These are phyloP conservation scores for Paralichthys olivaceus DNA, from an alignment of 2,113 vertebrate species.

Conservation along the genomic window DNA sequence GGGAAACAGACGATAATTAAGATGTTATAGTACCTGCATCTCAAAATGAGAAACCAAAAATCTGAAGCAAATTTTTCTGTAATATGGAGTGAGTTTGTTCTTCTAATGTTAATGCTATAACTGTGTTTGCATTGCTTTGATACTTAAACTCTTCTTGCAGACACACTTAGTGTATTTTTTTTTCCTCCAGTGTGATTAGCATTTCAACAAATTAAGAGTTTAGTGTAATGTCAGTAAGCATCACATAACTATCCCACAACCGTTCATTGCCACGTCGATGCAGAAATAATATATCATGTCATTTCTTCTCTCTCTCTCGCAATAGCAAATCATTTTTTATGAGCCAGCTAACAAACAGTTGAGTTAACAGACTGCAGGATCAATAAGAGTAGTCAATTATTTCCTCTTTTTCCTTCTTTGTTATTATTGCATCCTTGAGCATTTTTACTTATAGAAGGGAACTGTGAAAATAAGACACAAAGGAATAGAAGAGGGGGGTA, in stretches of 20 bases:
- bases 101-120: too few species aligned
- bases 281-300: slow-evolving; percentile 32
- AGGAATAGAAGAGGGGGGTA: not conserved
- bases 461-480: not conserved
- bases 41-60: too few species aligned
- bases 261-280: slow-evolving; percentile 9
- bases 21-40: too few species aligned
- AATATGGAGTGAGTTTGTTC: too few species aligned
- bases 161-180: not conserved
- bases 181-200: not conserved
- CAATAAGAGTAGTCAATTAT: slow-evolving; percentile 30
- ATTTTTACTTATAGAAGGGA: slow-evolving; percentile 2
- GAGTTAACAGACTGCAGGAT: slow-evolving; percentile 30
- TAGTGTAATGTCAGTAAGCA: not conserved
- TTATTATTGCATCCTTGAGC: slow-evolving; percentile 8
- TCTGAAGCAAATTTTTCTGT: too few species aligned
- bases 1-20: not conserved
- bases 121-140: not conserved
- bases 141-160: not conserved
- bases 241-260: slow-evolving; percentile 12
- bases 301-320: slow-evolving; percentile 15
- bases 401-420: not conserved
- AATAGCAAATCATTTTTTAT: slow-evolving; percentile 30
- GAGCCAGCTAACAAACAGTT: slow-evolving; percentile 28
- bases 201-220: not conserved